Evolutionary conservation across 2,797 vertebrate genomes (phyloP).

Genomic region (Anguilla marmorata): DNA sequence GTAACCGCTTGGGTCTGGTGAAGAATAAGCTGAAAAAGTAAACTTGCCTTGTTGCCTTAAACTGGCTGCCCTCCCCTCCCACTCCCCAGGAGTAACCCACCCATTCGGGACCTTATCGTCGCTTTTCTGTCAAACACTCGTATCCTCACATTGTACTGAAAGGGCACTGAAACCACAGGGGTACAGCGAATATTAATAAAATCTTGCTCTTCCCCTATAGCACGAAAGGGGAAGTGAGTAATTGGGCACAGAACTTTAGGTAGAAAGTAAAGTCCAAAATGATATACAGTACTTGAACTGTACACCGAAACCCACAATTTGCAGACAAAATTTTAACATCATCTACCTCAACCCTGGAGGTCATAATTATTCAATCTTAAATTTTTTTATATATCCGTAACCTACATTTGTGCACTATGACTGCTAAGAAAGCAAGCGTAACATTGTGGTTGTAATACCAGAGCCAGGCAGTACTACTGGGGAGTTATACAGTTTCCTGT

Average conservation of each 20-base stretch:
- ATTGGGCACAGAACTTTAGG: neutral
- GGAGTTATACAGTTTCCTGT: neutral
- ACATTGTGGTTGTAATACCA: neutral
- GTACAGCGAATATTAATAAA: neutral
- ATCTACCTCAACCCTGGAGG: neutral
- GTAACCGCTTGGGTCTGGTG: neutral
- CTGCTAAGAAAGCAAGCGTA: neutral
- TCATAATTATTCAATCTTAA: neutral
- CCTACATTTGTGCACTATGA: neutral
- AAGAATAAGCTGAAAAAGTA: conserved; percentile 5
- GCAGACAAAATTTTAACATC: neutral
- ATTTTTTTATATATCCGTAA: neutral
- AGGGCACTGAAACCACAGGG: neutral
- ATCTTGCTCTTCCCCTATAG: neutral
- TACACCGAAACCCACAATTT: neutral
- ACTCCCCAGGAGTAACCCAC: neutral
- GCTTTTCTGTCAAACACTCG: neutral
- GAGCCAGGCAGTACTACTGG: neutral
- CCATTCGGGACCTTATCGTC: neutral
- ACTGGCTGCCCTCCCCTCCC: neutral
- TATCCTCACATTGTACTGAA: conserved; percentile 11
- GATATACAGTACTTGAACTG: neutral
- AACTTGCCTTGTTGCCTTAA: neutral
- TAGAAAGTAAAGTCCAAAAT: conserved; percentile 43
- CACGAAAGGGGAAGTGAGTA: neutral